Evolutionary conservation across 64 coral and sea anemone species (phyloP), one percentile per base, ranked within the genome.

Genomic region (Orbicella faveolata): DNA sequence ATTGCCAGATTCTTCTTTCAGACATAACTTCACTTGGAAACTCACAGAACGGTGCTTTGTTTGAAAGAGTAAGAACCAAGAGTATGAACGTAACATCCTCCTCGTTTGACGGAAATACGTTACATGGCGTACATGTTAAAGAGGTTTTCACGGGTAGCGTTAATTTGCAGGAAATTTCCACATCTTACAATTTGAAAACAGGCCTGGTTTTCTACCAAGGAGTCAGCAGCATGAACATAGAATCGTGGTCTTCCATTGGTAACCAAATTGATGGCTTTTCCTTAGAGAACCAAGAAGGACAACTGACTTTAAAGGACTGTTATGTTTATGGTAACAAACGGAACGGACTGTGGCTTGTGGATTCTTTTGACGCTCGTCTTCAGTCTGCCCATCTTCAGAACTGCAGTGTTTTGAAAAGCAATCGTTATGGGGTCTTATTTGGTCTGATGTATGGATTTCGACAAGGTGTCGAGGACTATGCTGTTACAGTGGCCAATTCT

Each of bases 211-310:
- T 92, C 12, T 25, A 34, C 18, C 52, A 84, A 26, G 94, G 94
- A 18, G 14, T 12, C 1, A 87, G 37, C 9, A 79, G 63, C 14
- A 33, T 82, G 36, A 59, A 30, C 3, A 63, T 96, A 26, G 12
- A 52, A 14, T 55, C 78, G n/a, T 96, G 90, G 11, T 37, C 77
- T 35, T 85, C 89, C 20, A 36, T 36, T 9, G 33, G 41, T 11
- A 96, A 96, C 83, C 17, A 54, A 36, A 53, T 74, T n/a, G 79
- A 92, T 36, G 94, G 94, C 10, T 78, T 55, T 15, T 30, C 61
- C 13, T 26, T 96, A 63, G 35, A 36, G 8, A 84, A 84, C 16
- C 83, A 96, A 86, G 79, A 74, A 2, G 94, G 94, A 34, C 70
- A 85, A 3, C 39, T 92, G 23, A 72, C 3, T 3, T 67, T 96